Base-by-base conservation (phyloP, 2,113 vertebrate genomes). In the Synodontis membranacea region DNA sequence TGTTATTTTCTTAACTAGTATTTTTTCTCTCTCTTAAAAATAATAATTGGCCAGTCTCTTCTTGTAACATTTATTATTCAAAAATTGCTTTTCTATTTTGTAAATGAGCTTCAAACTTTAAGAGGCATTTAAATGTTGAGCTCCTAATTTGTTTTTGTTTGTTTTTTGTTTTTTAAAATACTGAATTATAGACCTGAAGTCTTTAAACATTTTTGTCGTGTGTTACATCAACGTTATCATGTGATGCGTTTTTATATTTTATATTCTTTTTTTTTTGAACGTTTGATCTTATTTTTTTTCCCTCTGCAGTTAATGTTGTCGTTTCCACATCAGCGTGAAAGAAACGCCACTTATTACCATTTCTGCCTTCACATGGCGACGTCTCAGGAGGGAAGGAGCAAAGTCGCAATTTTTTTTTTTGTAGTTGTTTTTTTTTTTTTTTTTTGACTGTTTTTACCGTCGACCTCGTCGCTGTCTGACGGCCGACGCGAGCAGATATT, bases 351-450 rank as follows among this genome's bases (percentile, higher is more conserved):
- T 54, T 4, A 0, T 21, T 21, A 5, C 10, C 50, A 23, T 80
- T 39, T 80, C 76, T 79, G 84, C 88, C 48, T 86, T 89, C 84
- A 66, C 79, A 52, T 85, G 88, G 91, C 90, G 78, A 70, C 88
- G 91, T 93, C 93, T 89, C 60, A 90, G 90, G 93, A 95, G 93
- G 88, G 85, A 93, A 92, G 89, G 91, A 86, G 85, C 89, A 90
- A 90, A 91, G 89, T 86, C 88, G 87, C 90, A 89, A 84, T 23
- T 64, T 56, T 54, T 58, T 39, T 25, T 84, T 52, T 5, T 60
- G 54, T 46, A 8, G 58, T 87, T 86, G 56, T 58, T 9, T 58
- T 64, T 31, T 31, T 25, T 70, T 10, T 19, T 25, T 23, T n/a
- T n/a, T n/a, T n/a, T n/a, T n/a, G n/a, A n/a, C n/a, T n/a, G 44